These are phyloP conservation scores for Rhynchonema sp. DNA, from an alignment of 2,888 invertebrate genomes.

Conservation along the genomic window DNA sequence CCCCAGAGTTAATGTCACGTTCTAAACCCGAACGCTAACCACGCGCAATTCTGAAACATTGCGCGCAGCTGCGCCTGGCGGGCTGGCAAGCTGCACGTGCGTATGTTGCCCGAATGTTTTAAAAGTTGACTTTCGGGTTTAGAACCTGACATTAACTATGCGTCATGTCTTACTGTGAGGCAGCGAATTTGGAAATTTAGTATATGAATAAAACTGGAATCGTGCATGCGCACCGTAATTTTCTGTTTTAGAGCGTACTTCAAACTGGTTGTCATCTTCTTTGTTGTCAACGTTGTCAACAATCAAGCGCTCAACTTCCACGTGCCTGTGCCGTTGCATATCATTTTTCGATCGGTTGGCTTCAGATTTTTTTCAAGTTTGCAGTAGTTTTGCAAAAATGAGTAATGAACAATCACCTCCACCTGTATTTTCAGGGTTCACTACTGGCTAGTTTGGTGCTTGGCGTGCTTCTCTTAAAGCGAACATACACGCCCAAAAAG, in stretches of 20 bases:
- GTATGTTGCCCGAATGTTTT: too few relatives aligned
- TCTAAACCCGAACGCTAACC: neutral
- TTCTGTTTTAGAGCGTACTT: conserved; percentile 46
- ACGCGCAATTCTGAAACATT: neutral
- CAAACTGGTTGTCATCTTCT: conserved; percentile 66
- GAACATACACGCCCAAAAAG: conserved; percentile 48
- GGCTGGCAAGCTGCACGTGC: too few relatives aligned
- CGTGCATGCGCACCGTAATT: too few relatives aligned
- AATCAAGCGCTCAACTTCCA: conserved; percentile 90
- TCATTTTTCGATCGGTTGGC: conserved; percentile 93
- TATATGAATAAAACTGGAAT: neutral
- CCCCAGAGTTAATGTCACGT: too few relatives aligned
- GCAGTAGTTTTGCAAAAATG: neutral
- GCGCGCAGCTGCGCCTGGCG: too few relatives aligned
- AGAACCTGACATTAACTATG: too few relatives aligned
- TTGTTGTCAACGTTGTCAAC: conserved; percentile 60
- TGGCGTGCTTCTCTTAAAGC: conserved; percentile 70
- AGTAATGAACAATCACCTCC: too few relatives aligned
- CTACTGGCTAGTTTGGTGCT: conserved; percentile 87
- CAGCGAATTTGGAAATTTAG: too few relatives aligned
- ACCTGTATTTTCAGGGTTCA: conserved; percentile 47
- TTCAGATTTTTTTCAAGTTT: too few relatives aligned
- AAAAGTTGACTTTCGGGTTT: too few relatives aligned
- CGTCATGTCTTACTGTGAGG: too few relatives aligned
- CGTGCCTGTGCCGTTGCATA: conserved; percentile 89